Conservation (phyloP, 2,113 vertebrate species). For the Hyperopisus bebe region DNA sequence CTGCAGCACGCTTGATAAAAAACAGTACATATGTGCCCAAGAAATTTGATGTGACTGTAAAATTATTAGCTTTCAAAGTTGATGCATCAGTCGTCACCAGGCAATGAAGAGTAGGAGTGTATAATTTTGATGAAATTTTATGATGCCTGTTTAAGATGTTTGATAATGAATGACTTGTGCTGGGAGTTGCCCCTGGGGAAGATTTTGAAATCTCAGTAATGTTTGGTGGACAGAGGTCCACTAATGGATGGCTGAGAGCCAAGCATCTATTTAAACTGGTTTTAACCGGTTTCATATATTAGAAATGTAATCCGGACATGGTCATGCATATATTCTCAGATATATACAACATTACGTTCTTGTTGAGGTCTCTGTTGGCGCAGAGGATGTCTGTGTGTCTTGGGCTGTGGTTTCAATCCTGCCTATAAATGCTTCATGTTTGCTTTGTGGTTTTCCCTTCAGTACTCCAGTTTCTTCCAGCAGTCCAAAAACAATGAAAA, state of each 20-base stretch:
- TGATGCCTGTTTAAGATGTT: background rate
- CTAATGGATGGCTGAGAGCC: background rate
- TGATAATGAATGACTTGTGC: background rate
- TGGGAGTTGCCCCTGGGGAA: background rate
- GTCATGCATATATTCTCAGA: background rate
- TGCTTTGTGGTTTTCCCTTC: background rate
- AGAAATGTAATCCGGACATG: background rate
- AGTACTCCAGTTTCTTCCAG: background rate
- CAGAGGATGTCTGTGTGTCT: background rate
- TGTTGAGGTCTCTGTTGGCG: background rate
- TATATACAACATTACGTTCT: background rate
- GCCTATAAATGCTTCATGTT: background rate
- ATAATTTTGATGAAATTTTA: background rate
- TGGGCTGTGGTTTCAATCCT: background rate
- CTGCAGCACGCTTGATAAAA: background rate
- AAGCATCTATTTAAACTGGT: background rate
- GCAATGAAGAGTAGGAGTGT: background rate
- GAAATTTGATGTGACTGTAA: background rate
- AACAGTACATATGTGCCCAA: background rate
- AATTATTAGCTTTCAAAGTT: background rate
- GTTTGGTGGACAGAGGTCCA: background rate
- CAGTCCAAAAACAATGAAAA: background rate
- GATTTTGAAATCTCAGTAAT: background rate
- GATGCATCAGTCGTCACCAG: background rate
- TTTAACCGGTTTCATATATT: background rate